These are phyloP conservation scores for Callochromis pleurospilus DNA, from an alignment of 2,113 vertebrate genomes.

Conservation along the genomic window DNA sequence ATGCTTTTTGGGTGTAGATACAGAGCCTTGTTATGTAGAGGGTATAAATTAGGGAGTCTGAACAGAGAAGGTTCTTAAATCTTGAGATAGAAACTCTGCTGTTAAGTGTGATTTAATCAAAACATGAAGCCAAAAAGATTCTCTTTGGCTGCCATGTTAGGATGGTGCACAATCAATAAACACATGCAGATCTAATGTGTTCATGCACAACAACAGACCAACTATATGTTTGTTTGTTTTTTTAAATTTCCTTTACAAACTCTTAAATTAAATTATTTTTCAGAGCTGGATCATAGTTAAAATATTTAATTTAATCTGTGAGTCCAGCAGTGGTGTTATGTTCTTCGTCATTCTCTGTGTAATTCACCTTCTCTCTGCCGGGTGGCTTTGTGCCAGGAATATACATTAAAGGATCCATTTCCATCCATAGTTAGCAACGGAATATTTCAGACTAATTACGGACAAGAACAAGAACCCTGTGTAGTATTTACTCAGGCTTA, in stretches of 20 bases:
- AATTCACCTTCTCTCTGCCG: slow-evolving; percentile 36
- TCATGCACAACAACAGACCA: not conserved
- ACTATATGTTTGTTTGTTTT: not conserved
- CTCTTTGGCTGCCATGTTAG: not conserved
- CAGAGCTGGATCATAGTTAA: not conserved
- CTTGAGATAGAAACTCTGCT: not conserved
- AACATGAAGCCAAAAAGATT: not conserved
- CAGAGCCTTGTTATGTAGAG: not conserved
- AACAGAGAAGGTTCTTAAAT: not conserved
- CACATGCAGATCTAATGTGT: not conserved
- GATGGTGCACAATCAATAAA: not conserved
- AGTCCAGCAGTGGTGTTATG: not conserved
- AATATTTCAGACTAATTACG: not conserved
- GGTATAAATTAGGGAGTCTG: not conserved
- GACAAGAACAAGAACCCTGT: not conserved
- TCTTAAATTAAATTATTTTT: not conserved
- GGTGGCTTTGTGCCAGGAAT: not conserved
- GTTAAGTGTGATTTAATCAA: not conserved
- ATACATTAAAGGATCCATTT: not conserved
- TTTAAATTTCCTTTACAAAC: not conserved
- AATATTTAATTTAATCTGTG: not conserved
- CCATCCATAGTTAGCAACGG: not conserved
- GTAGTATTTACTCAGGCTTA: not conserved
- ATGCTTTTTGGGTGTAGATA: not conserved
- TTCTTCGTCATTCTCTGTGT: not conserved